These are phyloP conservation scores for Pachyuromys duprasi DNA, from an alignment of 2,797 vertebrate genomes.

Conservation along the genomic window DNA sequence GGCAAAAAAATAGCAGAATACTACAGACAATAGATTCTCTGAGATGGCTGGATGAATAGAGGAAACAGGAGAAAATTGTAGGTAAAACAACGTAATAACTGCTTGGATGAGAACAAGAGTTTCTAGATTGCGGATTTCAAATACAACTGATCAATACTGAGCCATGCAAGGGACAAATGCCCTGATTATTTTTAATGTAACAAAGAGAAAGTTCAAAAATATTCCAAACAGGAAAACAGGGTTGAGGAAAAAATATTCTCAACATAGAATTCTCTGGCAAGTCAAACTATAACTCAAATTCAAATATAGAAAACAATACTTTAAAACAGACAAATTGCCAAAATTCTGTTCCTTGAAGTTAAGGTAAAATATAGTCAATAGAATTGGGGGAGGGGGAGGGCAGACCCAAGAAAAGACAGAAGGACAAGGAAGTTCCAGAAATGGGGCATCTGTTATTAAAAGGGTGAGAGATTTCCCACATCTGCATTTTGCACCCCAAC, in stretches of 20 bases:
- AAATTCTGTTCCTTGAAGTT: not conserved
- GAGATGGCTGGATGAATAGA: not conserved
- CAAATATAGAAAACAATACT: not conserved
- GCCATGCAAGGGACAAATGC: not conserved
- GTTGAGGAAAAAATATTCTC: not conserved
- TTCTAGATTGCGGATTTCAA: not conserved
- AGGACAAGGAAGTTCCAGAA: not conserved
- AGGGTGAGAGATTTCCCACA: too few relatives aligned
- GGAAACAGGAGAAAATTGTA: not conserved
- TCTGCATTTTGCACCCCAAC: not conserved
- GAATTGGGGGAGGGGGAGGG: not conserved
- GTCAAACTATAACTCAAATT: not conserved
- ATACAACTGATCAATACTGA: not conserved
- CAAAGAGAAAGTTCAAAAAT: not conserved
- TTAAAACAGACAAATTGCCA: not conserved
- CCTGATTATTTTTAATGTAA: not conserved
- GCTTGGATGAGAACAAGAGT: not conserved
- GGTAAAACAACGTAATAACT: not conserved
- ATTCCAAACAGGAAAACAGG: not conserved
- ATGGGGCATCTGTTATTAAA: rapidly evolving
- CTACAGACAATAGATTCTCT: not conserved
- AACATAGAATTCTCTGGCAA: not conserved
- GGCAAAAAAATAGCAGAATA: not conserved
- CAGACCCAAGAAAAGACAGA: not conserved
- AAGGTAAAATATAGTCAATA: not conserved